Percentiles rank a stretch among this genome's conserved stretches.
These are phyloP conservation scores for Ormyrus rosae DNA, from an alignment of 2,888 invertebrate species.

Conservation along the genomic window DNA sequence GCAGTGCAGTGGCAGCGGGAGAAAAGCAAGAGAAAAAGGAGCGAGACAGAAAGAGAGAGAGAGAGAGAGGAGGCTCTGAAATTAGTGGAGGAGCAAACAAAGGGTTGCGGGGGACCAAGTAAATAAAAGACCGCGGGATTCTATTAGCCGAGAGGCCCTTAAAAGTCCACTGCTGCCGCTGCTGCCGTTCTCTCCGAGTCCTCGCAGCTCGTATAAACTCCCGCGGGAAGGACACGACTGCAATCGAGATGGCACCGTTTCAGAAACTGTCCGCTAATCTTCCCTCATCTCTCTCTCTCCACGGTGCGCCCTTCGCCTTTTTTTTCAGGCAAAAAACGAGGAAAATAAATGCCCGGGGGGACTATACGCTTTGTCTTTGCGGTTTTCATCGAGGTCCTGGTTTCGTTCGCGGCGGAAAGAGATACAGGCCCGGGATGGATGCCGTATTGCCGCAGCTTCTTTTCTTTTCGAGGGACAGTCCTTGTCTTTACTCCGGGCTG, in stretches of 20 bases:
- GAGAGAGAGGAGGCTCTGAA: constrained; percentile 59
- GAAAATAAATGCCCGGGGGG: constrained; percentile 6
- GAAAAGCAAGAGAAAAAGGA: neutral
- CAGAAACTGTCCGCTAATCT: constrained; percentile 64
- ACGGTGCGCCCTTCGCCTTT: constrained; percentile 39
- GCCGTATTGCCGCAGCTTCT: too few species aligned
- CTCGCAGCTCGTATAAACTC: neutral
- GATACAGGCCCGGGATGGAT: too few species aligned
- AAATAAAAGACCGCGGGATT: constrained; percentile 69
- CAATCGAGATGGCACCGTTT: constrained; percentile 59
- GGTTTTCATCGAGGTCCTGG: constrained; percentile 61
- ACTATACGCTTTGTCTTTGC: constrained; percentile 67
- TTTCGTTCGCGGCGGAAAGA: neutral
- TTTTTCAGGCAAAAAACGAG: constrained; percentile 38
- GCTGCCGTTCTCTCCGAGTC: neutral
- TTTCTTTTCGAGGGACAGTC: too few species aligned
- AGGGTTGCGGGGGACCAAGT: constrained; percentile 63
- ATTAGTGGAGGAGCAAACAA: constrained; percentile 61
- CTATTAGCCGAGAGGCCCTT: constrained; percentile 65
- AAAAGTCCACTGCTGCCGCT: constrained; percentile 6
- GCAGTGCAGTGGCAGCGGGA: neutral
- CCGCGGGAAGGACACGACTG: constrained; percentile 7
- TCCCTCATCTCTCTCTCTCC: constrained; percentile 58
- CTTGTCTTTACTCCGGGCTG: too few species aligned
- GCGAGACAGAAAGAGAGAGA: constrained; percentile 44